Evolutionary conservation across 53 echinoderm and acorn worm species (phyloP).

Genomic region (Mesocentrotus franciscanus): DNA sequence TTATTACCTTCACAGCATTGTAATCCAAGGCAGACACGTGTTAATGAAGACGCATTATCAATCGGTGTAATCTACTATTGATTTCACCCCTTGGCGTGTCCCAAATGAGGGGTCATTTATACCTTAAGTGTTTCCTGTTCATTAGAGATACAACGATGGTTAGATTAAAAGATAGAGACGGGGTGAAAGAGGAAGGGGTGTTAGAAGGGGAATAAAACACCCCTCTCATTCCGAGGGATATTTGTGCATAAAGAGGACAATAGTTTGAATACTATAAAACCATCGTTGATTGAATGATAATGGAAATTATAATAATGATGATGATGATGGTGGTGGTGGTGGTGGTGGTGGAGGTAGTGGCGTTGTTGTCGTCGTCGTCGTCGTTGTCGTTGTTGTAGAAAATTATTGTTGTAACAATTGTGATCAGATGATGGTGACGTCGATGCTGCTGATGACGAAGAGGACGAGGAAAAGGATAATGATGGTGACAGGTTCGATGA

Average conservation of each 20-base stretch:
- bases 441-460: slow-evolving; percentile 15
- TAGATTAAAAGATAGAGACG: slow-evolving; percentile 44
- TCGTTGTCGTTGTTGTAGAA: too few species aligned
- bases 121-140: slow-evolving; percentile 63
- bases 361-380: background rate
- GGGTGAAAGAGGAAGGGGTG: background rate
- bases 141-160: slow-evolving; percentile 19
- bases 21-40: slow-evolving; percentile 24
- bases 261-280: too few species aligned
- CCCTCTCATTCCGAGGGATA: background rate
- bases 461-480: slow-evolving; percentile 53
- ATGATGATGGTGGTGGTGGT: background rate
- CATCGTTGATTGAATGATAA: too few species aligned
- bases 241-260: too few species aligned
- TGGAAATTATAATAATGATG: background rate
- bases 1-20: slow-evolving; percentile 1
- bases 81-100: slow-evolving; percentile 34
- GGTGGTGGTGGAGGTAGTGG: background rate
- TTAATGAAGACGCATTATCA: slow-evolving; percentile 56
- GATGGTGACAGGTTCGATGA: slow-evolving; percentile 60
- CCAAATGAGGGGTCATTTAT: slow-evolving; percentile 54
- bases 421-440: background rate
- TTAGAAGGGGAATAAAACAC: background rate
- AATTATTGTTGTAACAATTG: background rate
- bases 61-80: slow-evolving; percentile 9